Conservation (phyloP, 1,140 invertebrate genomes). For the Heterodera carotae region DNA sequence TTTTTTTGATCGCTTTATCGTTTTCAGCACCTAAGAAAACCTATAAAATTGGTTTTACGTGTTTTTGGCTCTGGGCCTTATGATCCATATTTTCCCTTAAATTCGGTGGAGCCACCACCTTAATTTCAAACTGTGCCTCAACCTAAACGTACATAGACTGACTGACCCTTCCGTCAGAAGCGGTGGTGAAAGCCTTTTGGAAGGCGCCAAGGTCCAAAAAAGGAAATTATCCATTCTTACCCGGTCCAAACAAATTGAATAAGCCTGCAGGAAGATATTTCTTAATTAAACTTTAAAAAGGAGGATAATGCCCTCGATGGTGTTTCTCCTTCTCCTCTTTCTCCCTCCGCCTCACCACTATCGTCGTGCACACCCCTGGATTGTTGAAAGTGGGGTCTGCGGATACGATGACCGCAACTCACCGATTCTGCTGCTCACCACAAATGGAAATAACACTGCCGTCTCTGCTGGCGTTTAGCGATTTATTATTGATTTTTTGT, state of each 20-base stretch:
- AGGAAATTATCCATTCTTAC: background rate
- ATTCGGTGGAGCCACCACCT: too few relatives aligned
- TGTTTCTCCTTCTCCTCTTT: background rate
- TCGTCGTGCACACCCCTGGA: background rate
- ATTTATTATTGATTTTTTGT: background rate
- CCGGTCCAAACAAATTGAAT: conserved; percentile 3
- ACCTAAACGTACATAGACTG: too few relatives aligned
- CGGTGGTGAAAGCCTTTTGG: background rate
- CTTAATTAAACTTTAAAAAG: background rate
- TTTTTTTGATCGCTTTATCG: too few relatives aligned
- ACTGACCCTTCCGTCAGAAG: background rate
- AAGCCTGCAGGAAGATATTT: background rate
- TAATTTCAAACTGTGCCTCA: too few relatives aligned
- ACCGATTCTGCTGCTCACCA: background rate
- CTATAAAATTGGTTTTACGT: too few relatives aligned
- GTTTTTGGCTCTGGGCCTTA: too few relatives aligned
- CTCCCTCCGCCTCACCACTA: background rate
- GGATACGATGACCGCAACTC: background rate
- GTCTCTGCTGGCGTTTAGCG: background rate
- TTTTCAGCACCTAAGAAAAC: too few relatives aligned
- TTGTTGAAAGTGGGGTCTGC: background rate
- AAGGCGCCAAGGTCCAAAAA: background rate
- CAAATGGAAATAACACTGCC: background rate
- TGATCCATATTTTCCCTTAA: too few relatives aligned
- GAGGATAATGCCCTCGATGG: background rate